Conservation (phyloP, 1,140 invertebrate genomes). For the Kradibia gibbosae region DNA sequence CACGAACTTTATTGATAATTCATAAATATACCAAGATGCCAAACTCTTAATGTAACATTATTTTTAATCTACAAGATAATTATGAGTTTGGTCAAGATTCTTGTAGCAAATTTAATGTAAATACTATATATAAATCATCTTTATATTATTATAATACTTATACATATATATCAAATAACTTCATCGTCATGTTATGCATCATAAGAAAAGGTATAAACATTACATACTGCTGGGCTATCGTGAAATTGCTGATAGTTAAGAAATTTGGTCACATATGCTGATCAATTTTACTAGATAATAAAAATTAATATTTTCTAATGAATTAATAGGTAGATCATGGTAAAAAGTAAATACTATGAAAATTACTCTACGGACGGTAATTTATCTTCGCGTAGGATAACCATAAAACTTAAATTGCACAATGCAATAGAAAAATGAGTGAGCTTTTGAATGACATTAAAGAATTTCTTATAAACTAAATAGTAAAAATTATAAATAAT, state of each 20-base stretch:
- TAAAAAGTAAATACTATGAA: constrained; percentile 13
- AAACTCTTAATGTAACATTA: constrained; percentile 58
- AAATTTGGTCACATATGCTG: constrained; percentile 19
- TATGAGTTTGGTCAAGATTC: constrained; percentile 53
- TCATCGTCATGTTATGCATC: constrained; percentile 42
- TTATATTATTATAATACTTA: too few species aligned
- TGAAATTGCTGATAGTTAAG: constrained; percentile 32
- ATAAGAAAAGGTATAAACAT: constrained; percentile 25
- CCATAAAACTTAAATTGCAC: not conserved
- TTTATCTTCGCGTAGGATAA: constrained; percentile 22
- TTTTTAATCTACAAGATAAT: constrained; percentile 56
- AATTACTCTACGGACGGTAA: constrained; percentile 16
- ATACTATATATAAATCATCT: constrained; percentile 54
- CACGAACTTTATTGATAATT: constrained; percentile 2
- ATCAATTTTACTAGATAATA: constrained; percentile 10
- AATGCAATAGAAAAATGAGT: not conserved
- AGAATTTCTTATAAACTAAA: constrained; percentile 6
- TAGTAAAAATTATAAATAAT: constrained; percentile 16
- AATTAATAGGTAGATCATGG: constrained; percentile 32
- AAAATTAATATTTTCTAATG: constrained; percentile 50
- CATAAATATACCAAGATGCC: constrained; percentile 48
- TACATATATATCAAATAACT: constrained; percentile 46
- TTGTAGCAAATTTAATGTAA: constrained; percentile 54
- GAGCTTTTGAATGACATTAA: constrained; percentile 24
- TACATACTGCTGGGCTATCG: constrained; percentile 36